Conservation (phyloP, 2,797 vertebrate genomes). For the Denticeps clupeoides region DNA sequence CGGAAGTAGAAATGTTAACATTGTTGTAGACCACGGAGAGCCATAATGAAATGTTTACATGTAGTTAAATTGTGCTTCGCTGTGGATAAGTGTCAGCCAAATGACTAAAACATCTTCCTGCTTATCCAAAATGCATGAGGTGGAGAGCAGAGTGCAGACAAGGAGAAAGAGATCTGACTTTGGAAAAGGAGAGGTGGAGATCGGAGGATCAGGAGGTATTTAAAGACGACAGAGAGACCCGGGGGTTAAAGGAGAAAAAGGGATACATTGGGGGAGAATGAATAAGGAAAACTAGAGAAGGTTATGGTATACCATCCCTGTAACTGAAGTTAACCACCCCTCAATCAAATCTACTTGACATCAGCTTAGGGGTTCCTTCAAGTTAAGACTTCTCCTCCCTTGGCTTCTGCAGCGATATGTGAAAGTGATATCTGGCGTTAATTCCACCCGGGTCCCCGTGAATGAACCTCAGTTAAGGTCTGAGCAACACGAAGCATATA, state of each 20-base stretch:
- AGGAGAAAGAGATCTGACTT: neutral
- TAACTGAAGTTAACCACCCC: too few relatives aligned
- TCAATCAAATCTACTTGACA: too few relatives aligned
- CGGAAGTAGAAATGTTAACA: too few relatives aligned
- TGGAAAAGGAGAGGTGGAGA: neutral
- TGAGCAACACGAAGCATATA: too few relatives aligned
- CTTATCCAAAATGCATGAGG: slow-evolving; percentile 44
- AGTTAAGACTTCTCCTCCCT: too few relatives aligned
- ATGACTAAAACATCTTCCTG: slow-evolving; percentile 10
- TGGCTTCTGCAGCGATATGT: too few relatives aligned
- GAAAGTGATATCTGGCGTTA: too few relatives aligned
- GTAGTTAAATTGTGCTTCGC: neutral
- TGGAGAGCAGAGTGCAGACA: slow-evolving; percentile 11
- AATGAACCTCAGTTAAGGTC: too few relatives aligned
- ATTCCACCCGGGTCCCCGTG: too few relatives aligned
- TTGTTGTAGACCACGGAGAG: too few relatives aligned
- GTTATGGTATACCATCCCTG: neutral
- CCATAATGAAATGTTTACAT: too few relatives aligned
- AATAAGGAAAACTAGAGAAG: slow-evolving; percentile 24
- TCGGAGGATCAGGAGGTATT: neutral
- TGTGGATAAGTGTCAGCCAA: slow-evolving; percentile 1
- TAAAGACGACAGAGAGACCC: neutral
- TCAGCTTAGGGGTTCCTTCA: too few relatives aligned
- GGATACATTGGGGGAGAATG: slow-evolving; percentile 14
- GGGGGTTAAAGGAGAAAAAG: neutral